phyloP scores from a whole-genome alignment of 2,113 vertebrate genomes.

The Microcebus jonahi region DNA sequence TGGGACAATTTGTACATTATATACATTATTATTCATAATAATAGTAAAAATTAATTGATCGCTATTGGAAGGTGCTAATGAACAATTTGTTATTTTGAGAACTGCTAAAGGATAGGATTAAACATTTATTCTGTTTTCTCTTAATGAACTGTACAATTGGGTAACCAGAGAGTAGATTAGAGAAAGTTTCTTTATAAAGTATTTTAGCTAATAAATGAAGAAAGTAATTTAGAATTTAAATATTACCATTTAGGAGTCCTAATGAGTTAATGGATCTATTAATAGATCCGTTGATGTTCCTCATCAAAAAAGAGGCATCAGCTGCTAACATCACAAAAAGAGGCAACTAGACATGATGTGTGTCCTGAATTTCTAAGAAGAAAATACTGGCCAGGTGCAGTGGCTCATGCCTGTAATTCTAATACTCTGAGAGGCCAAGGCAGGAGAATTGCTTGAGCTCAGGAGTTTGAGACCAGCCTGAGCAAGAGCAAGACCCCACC shows the following conservation, averaged over 20 bases:
- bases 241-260: background rate
- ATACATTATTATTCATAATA: background rate
- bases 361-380: background rate
- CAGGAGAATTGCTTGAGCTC: too few species aligned
- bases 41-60: background rate
- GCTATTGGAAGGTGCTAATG: background rate
- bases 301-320: background rate
- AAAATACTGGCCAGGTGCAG: too few species aligned
- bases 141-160: background rate
- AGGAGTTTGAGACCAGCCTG: too few species aligned
- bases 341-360: background rate
- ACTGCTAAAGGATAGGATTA: background rate
- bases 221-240: background rate
- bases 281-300: background rate
- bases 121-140: background rate
- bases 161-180: background rate
- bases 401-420: too few species aligned
- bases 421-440: too few species aligned
- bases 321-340: background rate
- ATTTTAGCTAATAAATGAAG: background rate
- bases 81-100: background rate
- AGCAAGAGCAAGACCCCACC: too few species aligned
- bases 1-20: background rate
- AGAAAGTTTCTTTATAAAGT: slow-evolving; percentile 12
- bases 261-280: background rate